Percentiles rank a stretch among this genome's conserved stretches.
Conservation (phyloP, 2,888 invertebrate genomes). For the Anarsia innoxiella region DNA sequence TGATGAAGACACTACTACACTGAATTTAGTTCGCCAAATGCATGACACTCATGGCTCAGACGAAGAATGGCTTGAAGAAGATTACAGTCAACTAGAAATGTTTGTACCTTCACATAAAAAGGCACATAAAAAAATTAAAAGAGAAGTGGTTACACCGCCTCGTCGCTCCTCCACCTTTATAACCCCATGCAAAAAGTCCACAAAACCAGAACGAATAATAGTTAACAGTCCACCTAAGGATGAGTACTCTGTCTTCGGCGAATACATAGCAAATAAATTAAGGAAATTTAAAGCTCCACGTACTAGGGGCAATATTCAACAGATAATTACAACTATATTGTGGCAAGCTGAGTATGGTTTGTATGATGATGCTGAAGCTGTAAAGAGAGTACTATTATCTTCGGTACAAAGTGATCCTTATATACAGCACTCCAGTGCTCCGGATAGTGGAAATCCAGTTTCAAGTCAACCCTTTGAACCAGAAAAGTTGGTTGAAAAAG, state of each 20-base stretch:
- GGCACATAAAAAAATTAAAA: slow-evolving; percentile 48
- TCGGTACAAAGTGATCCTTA: too few relatives aligned
- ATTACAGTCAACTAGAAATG: slow-evolving; percentile 42
- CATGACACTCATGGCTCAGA: slow-evolving; percentile 39
- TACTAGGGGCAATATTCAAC: slow-evolving; percentile 57
- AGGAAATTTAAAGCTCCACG: slow-evolving; percentile 48
- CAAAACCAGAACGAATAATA: slow-evolving; percentile 22
- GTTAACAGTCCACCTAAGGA: slow-evolving; percentile 40
- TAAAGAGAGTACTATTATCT: slow-evolving; percentile 47
- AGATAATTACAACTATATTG: slow-evolving; percentile 58
- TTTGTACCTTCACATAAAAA: slow-evolving; percentile 46
- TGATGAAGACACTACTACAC: slow-evolving; percentile 38
- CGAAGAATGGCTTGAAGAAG: slow-evolving; percentile 66
- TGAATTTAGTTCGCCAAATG: slow-evolving; percentile 51
- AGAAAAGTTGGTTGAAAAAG: too few relatives aligned
- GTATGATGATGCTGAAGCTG: slow-evolving; percentile 56
- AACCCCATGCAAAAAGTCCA: slow-evolving; percentile 7
- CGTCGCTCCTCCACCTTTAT: slow-evolving; percentile 17
- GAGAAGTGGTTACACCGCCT: slow-evolving; percentile 47
- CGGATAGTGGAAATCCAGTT: too few relatives aligned
- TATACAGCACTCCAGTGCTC: too few relatives aligned
- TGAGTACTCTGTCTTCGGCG: slow-evolving; percentile 59
- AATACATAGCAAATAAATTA: slow-evolving; percentile 61
- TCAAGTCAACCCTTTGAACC: too few relatives aligned
- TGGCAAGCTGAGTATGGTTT: slow-evolving; percentile 67